Base-by-base conservation (phyloP, 2,797 vertebrate genomes). In the Pantherophis vulpinus region DNA sequence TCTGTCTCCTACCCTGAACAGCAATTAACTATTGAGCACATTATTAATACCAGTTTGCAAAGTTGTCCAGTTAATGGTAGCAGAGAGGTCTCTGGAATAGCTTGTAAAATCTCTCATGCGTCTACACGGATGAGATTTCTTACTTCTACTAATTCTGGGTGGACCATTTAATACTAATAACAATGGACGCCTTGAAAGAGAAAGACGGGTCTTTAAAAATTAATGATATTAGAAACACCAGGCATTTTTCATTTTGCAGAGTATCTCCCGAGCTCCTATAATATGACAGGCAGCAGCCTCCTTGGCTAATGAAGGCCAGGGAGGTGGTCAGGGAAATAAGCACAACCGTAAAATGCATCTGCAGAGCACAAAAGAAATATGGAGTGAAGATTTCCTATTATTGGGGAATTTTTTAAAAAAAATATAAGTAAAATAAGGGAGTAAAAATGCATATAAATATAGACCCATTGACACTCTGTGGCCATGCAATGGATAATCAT, bases 41-140 rank as follows among this genome's bases (percentile, higher is more conserved):
- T 95, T 94, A 91, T 95, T 96, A 95, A 97, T 96, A 95, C 97
- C 97, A 97, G 97, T 98, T 97, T 97, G 95, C 95, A 97, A 96
- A 97, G 96, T 88, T 95, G 96, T 97, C 95, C 93, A 91, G 96
- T 56, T 96, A 97, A 96, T 93, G 91, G 93, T 95, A 92, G 96
- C 96, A 97, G 96, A 96, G 97, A 95, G 91, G 97, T 96, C 95
- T 96, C 96, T 95, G 96, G 51, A 96, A 95, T 96, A 97, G 96
- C 96, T 97, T 90, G 27, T 97, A 93, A 96, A 97, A 87, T 32
- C n/a, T 66, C 16, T 54, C 13, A 47, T 83, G 74, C 5, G 37
- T 12, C 37, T 83, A 83, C 42, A 12, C 5, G 37, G 74, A 25
- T 83, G 74, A 83, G 37, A 83, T 83, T 83, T 83, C 88, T 60